Percentiles rank a stretch among this genome's conserved stretches.
Conservation (phyloP, 2,888 invertebrate species). For the Crepidodera aurea region DNA sequence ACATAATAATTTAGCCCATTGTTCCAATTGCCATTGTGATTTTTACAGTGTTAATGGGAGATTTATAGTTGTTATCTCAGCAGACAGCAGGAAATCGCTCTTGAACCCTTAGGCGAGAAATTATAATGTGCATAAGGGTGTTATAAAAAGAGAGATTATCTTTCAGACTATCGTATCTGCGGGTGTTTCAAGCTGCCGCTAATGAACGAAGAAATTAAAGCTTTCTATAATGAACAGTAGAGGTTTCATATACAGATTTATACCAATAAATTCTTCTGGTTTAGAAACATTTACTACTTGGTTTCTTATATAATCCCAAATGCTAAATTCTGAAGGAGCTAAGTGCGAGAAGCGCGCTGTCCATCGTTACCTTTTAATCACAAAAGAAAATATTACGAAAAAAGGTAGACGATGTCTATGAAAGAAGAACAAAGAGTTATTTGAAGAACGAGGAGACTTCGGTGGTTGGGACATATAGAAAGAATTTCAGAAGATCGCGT, state of each 20-base stretch:
- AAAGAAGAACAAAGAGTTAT: no score
- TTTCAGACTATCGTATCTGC: conserved; percentile 32
- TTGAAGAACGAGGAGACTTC: no score
- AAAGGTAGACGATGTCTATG: no score
- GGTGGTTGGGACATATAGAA: no score
- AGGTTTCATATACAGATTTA: not conserved
- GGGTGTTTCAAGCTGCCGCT: conserved; percentile 27
- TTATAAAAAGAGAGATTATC: conserved; percentile 29
- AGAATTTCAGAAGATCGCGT: no score
- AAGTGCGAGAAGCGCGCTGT: no score
- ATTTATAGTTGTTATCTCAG: conserved; percentile 39
- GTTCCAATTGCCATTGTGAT: conserved; percentile 38
- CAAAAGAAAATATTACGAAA: no score
- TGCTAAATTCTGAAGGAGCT: no score
- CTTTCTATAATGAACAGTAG: conserved; percentile 17
- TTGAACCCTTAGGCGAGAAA: conserved; percentile 35
- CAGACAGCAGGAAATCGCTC: conserved; percentile 40
- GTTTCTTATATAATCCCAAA: no score
- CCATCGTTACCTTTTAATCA: no score
- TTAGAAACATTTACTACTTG: no score
- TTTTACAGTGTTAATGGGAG: conserved; percentile 33
- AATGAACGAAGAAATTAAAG: conserved; percentile 17
- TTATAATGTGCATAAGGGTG: conserved; percentile 37
- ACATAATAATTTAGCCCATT: conserved; percentile 35
- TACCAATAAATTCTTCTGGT: no score